Evolutionary conservation across 2,113 vertebrate genomes (phyloP), one percentile per base, ranked within the genome.

Genomic region (Gallinago media): DNA sequence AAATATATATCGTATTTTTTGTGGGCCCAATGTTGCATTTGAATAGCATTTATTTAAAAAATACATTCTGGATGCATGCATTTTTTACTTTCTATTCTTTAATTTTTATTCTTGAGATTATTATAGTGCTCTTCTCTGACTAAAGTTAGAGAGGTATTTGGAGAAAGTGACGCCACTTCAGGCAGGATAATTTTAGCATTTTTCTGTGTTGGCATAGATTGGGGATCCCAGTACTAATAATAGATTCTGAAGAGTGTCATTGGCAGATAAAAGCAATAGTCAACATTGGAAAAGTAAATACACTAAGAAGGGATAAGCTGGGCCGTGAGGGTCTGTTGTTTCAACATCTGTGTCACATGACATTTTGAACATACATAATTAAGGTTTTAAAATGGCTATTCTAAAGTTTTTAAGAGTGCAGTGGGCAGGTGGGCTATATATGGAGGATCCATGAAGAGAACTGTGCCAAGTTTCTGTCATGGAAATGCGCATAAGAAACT

Each of bases 181-280:
- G 36, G 46, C 49, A 67, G 55, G 40, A 46, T 85, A 88, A 92
- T 80, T 89, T 94, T 86, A 89, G 59, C 56, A 32, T 73, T 88
- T 31, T 80, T 91, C 46, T 79, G 19, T 89, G 23, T 79, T 86
- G 73, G 38, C 47, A 11, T 31, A n/a, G 19, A 9, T 77, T 84
- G 92, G 83, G 91, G 91, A 92, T 91, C 79, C 79, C 72, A 44
- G 42, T 32, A 14, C 83, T 89, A 95, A 59, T 88, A 83, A 88
- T 83, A 91, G 79, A 77, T 82, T 66, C 29, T 15, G 11, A 14
- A 52, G 55, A 34, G 42, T 74, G 52, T 82, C 38, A 36, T 46
- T 81, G 66, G 58, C 88, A 92, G 49, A 40, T 90, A 61, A 76
- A 85, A 54, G 44, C 68, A 82, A 62, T 16, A 63, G 58, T 84